Evolutionary conservation across 2,888 invertebrate genomes (phyloP).

Genomic region (Idaea aversata): DNA sequence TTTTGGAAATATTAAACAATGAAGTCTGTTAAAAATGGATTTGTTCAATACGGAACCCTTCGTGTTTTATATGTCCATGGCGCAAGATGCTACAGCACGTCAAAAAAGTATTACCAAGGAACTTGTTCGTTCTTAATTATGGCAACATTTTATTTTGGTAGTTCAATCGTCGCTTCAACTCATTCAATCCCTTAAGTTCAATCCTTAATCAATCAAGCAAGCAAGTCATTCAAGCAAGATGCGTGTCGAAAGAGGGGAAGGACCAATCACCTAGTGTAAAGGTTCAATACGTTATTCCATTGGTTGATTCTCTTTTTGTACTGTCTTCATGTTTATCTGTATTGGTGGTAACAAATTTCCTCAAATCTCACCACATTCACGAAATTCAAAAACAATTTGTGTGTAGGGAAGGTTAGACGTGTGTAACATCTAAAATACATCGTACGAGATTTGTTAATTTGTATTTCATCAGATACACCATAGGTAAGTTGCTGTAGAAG

Average conservation of each 20-base stretch:
- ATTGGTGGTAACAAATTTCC: conserved; percentile 6
- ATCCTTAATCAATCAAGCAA: too few species aligned
- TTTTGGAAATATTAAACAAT: too few species aligned
- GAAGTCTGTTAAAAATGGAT: too few species aligned
- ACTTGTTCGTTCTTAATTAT: too few species aligned
- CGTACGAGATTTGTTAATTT: neutral
- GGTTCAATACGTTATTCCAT: neutral
- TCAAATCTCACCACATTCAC: conserved; percentile 7
- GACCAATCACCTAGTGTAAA: neutral
- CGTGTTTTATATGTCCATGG: too few species aligned
- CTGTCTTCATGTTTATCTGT: neutral
- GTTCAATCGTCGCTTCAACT: too few species aligned
- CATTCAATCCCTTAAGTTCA: too few species aligned
- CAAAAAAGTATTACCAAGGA: too few species aligned
- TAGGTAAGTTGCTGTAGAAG: neutral
- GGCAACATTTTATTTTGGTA: too few species aligned
- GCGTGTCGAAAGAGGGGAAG: neutral
- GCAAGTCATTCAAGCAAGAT: neutral
- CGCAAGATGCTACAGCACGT: too few species aligned
- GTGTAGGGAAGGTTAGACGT: neutral
- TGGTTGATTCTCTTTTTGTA: neutral
- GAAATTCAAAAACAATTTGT: neutral
- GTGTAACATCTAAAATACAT: neutral
- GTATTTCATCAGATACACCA: neutral
- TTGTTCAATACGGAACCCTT: too few species aligned